Conservation (phyloP, 1,140 invertebrate genomes). For the Parasteatoda tepidariorum region DNA sequence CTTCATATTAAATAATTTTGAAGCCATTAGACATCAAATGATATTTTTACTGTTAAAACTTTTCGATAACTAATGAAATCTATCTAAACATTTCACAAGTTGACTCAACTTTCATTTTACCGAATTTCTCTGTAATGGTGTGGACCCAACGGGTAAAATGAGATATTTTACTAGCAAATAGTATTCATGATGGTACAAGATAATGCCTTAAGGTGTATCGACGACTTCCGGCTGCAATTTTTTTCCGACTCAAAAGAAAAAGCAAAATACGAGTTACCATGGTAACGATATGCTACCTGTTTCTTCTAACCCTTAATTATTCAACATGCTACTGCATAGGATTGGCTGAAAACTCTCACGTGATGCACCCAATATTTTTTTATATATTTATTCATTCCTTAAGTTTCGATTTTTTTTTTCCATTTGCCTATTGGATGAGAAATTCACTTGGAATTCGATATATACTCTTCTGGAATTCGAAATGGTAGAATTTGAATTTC, state of each 20-base stretch:
- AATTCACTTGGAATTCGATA: not conserved
- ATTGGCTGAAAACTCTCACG: constrained; percentile 2
- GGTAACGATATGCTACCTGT: constrained; percentile 6
- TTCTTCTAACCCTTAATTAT: constrained; percentile 35
- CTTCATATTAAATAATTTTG: too few species aligned
- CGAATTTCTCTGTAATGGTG: not conserved
- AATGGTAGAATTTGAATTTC: constrained; percentile 37
- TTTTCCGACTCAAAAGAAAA: not conserved
- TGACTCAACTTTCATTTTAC: too few species aligned
- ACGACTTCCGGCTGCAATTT: not conserved
- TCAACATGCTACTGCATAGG: not conserved
- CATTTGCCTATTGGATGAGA: not conserved
- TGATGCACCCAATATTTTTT: not conserved
- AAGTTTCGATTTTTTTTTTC: not conserved
- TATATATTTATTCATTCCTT: not conserved
- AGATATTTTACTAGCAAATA: too few species aligned
- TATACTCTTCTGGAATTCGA: not conserved
- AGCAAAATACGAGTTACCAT: not conserved
- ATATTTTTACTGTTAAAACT: too few species aligned
- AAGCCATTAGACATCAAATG: too few species aligned
- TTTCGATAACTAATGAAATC: too few species aligned
- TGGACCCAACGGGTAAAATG: too few species aligned
- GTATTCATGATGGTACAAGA: too few species aligned
- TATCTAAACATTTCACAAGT: too few species aligned
- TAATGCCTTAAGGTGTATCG: not conserved